A percentile compares a stretch with the other conserved stretches of the same genome.
These are phyloP conservation scores for Zosterops borbonicus DNA, from an alignment of 2,113 vertebrate species.

Conservation along the genomic window DNA sequence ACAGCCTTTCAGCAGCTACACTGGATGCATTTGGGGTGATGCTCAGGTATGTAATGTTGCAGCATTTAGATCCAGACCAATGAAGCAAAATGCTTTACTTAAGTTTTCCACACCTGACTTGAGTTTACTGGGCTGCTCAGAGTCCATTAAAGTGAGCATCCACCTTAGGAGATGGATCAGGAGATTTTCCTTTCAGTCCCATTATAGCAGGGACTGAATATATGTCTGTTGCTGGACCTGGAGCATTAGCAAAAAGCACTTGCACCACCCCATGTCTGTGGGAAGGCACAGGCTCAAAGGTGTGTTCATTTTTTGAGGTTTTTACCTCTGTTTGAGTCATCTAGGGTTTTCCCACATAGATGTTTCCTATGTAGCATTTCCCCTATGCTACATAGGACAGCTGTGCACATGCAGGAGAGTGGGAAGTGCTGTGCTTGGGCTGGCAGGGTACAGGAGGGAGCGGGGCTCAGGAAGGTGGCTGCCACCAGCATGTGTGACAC, in stretches of 20 bases:
- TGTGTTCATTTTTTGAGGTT: not conserved
- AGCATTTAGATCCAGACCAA: not conserved
- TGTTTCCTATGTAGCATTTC: not conserved
- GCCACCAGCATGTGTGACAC: accelerated
- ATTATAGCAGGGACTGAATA: not conserved
- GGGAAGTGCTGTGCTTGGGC: not conserved
- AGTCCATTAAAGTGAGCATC: not conserved
- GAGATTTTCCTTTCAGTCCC: not conserved
- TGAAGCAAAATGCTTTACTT: not conserved
- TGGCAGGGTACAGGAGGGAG: not conserved
- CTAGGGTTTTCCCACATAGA: not conserved
- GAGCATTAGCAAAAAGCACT: not conserved
- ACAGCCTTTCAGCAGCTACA: not conserved
- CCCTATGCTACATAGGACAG: not conserved
- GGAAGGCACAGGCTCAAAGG: not conserved
- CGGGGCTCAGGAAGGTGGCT: not conserved
- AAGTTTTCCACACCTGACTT: not conserved
- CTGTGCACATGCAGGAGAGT: accelerated
- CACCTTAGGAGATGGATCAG: not conserved
- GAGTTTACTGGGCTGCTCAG: not conserved
- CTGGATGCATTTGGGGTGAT: not conserved
- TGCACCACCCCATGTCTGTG: not conserved
- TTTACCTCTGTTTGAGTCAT: not conserved
- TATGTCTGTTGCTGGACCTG: not conserved
- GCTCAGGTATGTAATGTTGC: not conserved